These are phyloP conservation scores for Saguinus imperator DNA, from an alignment of 2,113 vertebrate genomes.

Conservation along the genomic window DNA sequence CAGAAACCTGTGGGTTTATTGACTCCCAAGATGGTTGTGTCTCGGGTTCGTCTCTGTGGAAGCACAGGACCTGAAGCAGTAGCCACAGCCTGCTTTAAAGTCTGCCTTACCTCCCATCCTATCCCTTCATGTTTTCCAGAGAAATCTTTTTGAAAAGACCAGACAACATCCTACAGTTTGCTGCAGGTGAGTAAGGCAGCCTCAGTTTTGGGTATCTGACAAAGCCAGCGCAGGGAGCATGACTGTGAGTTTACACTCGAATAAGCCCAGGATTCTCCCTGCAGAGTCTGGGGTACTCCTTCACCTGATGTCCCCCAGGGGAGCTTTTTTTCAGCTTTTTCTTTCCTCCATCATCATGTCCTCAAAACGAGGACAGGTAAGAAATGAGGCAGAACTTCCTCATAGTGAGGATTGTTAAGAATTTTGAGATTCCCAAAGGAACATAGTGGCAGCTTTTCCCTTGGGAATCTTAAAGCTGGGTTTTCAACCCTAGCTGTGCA, in stretches of 20 bases:
- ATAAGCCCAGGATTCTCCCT: neutral
- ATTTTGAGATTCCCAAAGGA: conserved; percentile 25
- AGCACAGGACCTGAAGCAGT: neutral
- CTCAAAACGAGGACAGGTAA: conserved; percentile 27
- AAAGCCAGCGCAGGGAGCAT: rapidly evolving
- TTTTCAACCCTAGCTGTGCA: neutral
- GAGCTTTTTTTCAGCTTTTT: neutral
- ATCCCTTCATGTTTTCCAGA: conserved; percentile 65
- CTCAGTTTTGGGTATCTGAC: neutral
- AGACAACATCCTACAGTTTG: conserved; percentile 79
- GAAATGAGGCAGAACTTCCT: conserved; percentile 39
- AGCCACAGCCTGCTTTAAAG: neutral
- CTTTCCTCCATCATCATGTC: neutral
- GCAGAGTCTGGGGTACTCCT: neutral
- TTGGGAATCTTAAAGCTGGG: neutral
- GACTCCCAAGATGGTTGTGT: neutral
- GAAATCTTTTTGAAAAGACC: conserved; percentile 79
- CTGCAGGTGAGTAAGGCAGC: conserved; percentile 72
- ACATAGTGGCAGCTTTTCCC: rapidly evolving
- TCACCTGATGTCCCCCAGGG: neutral
- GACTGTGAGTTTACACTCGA: neutral
- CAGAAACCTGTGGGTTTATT: neutral
- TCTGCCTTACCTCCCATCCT: neutral
- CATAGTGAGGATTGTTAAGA: neutral
- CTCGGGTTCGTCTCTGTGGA: too few species aligned